Base-by-base conservation (phyloP, 2,888 invertebrate genomes). In the Epirrhoe alternata region DNA sequence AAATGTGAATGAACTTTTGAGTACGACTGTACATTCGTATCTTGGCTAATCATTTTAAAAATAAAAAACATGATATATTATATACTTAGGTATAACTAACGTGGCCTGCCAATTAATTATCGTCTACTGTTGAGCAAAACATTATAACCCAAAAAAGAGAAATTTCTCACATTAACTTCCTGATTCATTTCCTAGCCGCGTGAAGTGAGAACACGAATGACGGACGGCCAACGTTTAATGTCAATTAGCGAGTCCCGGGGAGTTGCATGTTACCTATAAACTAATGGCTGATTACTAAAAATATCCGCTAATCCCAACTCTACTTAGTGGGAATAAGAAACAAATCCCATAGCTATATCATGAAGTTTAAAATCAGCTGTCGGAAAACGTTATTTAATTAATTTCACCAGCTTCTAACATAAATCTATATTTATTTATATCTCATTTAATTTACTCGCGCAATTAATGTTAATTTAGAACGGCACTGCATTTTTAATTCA, bases 181-280 rank as follows among this genome's bases (percentile, higher is more conserved):
- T 68, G 74, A 78, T 82, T 79, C 78, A 83, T 81, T 80, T 80
- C 76, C 76, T 77, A 77, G 76, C 74, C 77, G 80, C 80, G 82
- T 78, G 82, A 77, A 76, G 77, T 79, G 78, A 72, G 81, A 85
- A 86, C 87, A 85, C 77, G 85, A 86, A 86, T 87, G 86, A 88
- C 84, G 86, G 86, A 88, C 84, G 85, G 78, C 78, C 76, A 78
- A 74, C 83, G 80, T 87, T 89, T 88, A 86, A 86, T 85, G 88
- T 89, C 90, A 89, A 90, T 90, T 90, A 90, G 86, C 82, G 76
- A 82, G 79, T 82, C 81, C 76, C 74, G 70, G 72, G 71, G 78
- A 81, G 79, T 78, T 75, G 80, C 76, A 78, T 73, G 76, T 77
- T 77, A 71, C 74, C 79, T 83, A 85, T 85, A 85, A 85, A 83